Evolutionary conservation across 1,140 invertebrate genomes (phyloP).

Genomic region (Drosophila parvula): DNA sequence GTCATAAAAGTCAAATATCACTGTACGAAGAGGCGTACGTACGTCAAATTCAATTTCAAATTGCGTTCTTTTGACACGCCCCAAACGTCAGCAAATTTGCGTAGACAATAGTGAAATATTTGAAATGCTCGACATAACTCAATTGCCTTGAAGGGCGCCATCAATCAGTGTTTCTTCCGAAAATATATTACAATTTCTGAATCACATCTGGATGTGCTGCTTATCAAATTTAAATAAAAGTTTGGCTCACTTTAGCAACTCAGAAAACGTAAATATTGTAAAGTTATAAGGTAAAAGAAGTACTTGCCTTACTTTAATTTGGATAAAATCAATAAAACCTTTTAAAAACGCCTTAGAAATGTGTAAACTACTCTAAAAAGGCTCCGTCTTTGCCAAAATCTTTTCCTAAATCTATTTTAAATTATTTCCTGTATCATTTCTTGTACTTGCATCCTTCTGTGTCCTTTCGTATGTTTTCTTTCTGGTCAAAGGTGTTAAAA

Average conservation of each 20-base stretch:
- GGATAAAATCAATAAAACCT: neutral
- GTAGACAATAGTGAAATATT: constrained; percentile 38
- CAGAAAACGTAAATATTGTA: neutral
- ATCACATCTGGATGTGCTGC: constrained; percentile 2
- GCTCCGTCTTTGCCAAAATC: too few species aligned
- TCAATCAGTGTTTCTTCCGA: constrained; percentile 17
- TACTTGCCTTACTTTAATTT: neutral
- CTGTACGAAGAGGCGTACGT: constrained; percentile 17
- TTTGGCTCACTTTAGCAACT: neutral
- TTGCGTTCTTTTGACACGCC: constrained; percentile 43
- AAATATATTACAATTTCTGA: constrained; percentile 23
- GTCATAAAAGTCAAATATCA: constrained; percentile 60
- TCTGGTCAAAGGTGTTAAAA: neutral
- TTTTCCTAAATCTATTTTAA: neutral
- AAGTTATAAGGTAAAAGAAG: too few species aligned
- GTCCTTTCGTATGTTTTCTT: neutral
- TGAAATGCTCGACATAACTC: constrained; percentile 50
- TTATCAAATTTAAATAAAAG: constrained; percentile 1
- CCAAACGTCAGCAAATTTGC: constrained; percentile 32
- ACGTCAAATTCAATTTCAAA: constrained; percentile 54
- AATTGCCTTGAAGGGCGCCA: constrained; percentile 39
- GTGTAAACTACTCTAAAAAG: neutral
- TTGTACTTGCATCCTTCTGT: neutral
- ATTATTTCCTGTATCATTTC: too few species aligned
- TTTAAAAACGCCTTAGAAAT: neutral